Percentiles rank a stretch among this genome's conserved stretches.
Conservation (phyloP, 2,113 vertebrate genomes). For the Aphyosemion australe region DNA sequence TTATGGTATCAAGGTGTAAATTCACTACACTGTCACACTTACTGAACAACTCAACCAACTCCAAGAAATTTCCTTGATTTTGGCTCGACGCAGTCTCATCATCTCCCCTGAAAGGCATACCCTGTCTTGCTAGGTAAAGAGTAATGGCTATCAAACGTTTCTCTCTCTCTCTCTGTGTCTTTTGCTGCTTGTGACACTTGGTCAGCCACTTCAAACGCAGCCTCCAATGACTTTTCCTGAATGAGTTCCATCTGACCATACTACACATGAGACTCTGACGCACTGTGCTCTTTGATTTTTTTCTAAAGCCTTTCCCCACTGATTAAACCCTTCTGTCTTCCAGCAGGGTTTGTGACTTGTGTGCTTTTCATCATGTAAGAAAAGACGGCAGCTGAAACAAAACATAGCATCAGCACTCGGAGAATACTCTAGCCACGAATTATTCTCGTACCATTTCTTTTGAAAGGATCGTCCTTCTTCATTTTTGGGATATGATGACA, state of each 20-base stretch:
- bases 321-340: not conserved
- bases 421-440: not conserved
- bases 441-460: conserved; percentile 6
- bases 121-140: conserved; percentile 10
- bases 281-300: conserved; percentile 3
- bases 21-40: conserved; percentile 11
- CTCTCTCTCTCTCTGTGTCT: conserved; percentile 4
- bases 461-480: conserved; percentile 9
- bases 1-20: not conserved
- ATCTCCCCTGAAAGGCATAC: not conserved
- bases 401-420: conserved; percentile 1
- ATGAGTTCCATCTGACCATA: not conserved
- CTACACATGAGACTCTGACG: conserved; percentile 2
- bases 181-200: not conserved
- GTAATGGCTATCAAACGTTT: conserved; percentile 1
- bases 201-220: not conserved
- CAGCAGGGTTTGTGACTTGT: not conserved
- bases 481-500: not conserved
- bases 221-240: conserved; percentile 5
- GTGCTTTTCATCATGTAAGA: conserved; percentile 8
- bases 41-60: conserved; percentile 1
- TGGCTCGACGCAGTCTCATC: not conserved
- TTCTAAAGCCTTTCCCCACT: conserved; percentile 9
- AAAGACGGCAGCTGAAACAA: conserved; percentile 11
- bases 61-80: conserved; percentile 3